Evolutionary conservation across 2,888 invertebrate species (phyloP).

Genomic region (Pristionchus maxplancki): DNA sequence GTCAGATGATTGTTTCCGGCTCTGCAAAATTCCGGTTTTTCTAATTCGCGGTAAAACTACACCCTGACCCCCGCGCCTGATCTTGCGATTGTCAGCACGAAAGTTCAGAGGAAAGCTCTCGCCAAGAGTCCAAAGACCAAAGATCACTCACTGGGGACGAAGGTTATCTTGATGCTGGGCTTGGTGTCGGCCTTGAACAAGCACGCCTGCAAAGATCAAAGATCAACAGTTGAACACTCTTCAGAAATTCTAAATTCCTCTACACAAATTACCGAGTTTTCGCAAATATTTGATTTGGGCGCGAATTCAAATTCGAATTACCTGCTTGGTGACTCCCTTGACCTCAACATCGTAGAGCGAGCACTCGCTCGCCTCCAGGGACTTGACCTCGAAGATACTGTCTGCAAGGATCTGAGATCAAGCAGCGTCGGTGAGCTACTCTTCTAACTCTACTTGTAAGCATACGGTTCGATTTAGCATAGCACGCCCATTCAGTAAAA

Average conservation of each 20-base stretch:
- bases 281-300: neutral
- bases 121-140: conserved; percentile 44
- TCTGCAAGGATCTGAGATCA: conserved; percentile 32
- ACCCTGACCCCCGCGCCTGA: neutral
- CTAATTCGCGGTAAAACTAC: neutral
- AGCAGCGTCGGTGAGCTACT: neutral
- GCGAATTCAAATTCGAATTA: conserved; percentile 33
- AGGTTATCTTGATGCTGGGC: conserved; percentile 36
- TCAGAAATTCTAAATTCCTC: neutral
- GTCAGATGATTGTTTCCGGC: too few relatives aligned
- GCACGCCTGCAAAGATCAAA: conserved; percentile 27
- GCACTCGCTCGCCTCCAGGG: conserved; percentile 19
- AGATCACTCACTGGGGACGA: conserved; percentile 42
- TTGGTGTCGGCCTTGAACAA: conserved; percentile 44
- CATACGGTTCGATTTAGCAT: neutral
- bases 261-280: neutral
- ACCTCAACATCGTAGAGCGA: neutral
- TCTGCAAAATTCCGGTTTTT: too few relatives aligned
- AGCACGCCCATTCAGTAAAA: neutral
- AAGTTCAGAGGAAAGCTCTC: too few relatives aligned
- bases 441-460: neutral
- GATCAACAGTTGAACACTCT: neutral
- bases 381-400: neutral
- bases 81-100: too few relatives aligned
- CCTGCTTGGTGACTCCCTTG: conserved; percentile 6